Evolutionary conservation across 1,140 invertebrate species (phyloP), one percentile per base, ranked within the genome.

Genomic region (Calliopsis andreniformis): DNA sequence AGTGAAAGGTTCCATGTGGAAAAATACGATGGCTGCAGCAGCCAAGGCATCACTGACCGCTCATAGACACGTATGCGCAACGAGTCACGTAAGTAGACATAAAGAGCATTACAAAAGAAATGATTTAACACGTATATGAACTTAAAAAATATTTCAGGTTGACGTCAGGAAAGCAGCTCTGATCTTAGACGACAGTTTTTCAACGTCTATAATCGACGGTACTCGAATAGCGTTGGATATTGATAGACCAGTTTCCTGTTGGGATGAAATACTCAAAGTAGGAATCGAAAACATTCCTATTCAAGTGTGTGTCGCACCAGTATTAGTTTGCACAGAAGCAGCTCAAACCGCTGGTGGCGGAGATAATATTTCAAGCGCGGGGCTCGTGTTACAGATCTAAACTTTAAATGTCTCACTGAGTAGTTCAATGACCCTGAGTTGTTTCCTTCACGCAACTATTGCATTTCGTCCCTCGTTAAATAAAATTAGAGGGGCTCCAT

Each of bases 291-390:
- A 91, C 20, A 85, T 92, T 35, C 76, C 93, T 53, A 93, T 96
- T 10, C 92, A 96, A 79, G 94, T 97, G 45, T 98, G 97, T 89
- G 93, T 98, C 1, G 96, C 97, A 0, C 97, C 97, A 1, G 96
- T 97, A 3, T 89, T 98, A 6, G 96, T 98, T 0, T 98, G 97
- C 84, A 97, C 96, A 0, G 92, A 96, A 80, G 96, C 96, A 2
- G 93, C 95, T 55, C 95, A 97, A 84, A 98, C 97, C 18, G 97
- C 95, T 0, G 97, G 97, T 0, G 97, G 96, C 16, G 97, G 97
- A 1, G 97, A 98, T 88, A 98, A 98, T 86, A 97, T 98, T 71
- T 97, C 97, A 1, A 96, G 96, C 42, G 96, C 97, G 10, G 97
- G 96, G 23, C 89, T 98, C 5, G 95, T 96, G 35, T 92, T 96